Percentiles rank a stretch among this genome's conserved stretches.
Evolutionary conservation across 2,888 invertebrate species (phyloP).

Genomic region (Unio delphinus): DNA sequence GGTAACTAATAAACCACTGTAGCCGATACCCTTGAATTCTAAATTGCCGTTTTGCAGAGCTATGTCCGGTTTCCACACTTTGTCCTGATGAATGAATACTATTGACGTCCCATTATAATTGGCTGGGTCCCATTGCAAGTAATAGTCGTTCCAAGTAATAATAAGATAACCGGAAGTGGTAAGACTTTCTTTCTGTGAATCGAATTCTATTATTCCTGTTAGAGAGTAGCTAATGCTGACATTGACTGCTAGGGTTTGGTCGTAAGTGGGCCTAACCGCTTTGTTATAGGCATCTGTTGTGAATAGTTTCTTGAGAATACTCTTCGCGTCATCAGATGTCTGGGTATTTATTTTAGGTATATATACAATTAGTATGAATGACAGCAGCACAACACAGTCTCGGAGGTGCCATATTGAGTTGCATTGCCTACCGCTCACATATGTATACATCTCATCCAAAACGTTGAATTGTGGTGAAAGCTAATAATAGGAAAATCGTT

Average conservation of each 20-base stretch:
- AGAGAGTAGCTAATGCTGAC: constrained; percentile 20
- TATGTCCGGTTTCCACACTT: constrained; percentile 8
- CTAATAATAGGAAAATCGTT: no score
- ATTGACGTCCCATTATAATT: constrained; percentile 8
- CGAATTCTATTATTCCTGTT: constrained; percentile 16
- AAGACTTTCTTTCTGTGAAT: constrained; percentile 19
- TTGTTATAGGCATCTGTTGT: constrained; percentile 12
- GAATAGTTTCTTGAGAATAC: constrained; percentile 8
- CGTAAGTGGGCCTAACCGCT: constrained; percentile 12
- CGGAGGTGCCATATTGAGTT: no score
- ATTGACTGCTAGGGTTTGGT: constrained; percentile 11
- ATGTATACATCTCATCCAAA: no score
- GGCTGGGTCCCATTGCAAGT: constrained; percentile 15
- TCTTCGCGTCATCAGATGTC: constrained; percentile 7
- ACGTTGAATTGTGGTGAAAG: no score
- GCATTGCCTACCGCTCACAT: no score
- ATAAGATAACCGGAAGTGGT: constrained; percentile 23
- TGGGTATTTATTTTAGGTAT: background rate
- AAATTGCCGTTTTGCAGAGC: constrained; percentile 1
- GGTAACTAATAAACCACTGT: background rate
- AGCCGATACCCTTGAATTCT: constrained; percentile 5
- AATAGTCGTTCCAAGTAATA: constrained; percentile 22
- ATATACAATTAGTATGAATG: background rate
- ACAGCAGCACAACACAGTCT: background rate
- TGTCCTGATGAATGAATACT: background rate